phyloP scores from a whole-genome alignment of 2,888 invertebrate genomes.

The Sphaeridia pumilis region DNA sequence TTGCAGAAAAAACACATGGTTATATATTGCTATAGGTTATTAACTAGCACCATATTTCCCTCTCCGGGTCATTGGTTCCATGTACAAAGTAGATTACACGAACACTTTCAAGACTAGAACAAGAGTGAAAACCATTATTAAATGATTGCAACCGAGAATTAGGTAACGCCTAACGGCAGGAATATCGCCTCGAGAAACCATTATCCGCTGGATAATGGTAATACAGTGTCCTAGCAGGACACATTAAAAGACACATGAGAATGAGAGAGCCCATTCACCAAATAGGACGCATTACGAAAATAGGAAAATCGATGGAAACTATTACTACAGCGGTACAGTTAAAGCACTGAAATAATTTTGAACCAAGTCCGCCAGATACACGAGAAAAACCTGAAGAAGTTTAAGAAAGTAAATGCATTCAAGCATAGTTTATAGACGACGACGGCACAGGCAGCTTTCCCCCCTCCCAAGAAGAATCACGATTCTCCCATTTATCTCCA shows the following conservation, averaged over 20 bases:
- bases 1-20: constrained; percentile 3
- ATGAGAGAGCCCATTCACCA: background rate
- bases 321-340: background rate
- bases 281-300: background rate
- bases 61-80: too few relatives aligned
- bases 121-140: background rate
- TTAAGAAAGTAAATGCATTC: background rate
- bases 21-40: background rate
- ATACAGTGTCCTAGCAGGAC: too few relatives aligned
- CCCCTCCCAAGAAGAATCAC: background rate
- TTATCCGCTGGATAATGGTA: too few relatives aligned
- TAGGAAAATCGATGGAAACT: background rate
- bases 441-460: too few relatives aligned
- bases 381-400: background rate
- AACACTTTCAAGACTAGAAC: background rate
- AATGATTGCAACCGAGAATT: background rate
- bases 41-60: too few relatives aligned
- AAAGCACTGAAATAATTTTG: too few relatives aligned
- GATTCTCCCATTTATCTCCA: constrained; percentile 11
- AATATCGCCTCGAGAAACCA: too few relatives aligned
- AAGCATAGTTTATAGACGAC: too few relatives aligned
- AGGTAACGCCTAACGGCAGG: too few relatives aligned
- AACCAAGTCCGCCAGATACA: too few relatives aligned
- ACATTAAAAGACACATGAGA: background rate
- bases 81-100: too few relatives aligned